Percentiles rank a stretch among this genome's conserved stretches.
These are phyloP conservation scores for Acestrorhynchus altus DNA, from an alignment of 2,797 vertebrate species.

Conservation along the genomic window DNA sequence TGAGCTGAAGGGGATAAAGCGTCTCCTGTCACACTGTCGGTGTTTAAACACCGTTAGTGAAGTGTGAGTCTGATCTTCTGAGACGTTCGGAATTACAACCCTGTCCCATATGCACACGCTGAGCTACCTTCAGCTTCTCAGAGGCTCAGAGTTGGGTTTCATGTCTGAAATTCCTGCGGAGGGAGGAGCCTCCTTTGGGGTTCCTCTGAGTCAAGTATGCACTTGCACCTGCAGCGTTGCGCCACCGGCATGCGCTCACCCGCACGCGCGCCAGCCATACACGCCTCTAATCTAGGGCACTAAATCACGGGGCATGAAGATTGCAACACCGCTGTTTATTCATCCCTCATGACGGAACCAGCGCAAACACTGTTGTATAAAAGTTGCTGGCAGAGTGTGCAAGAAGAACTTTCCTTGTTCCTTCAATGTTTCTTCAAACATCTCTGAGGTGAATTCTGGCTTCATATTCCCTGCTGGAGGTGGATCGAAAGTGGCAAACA, in stretches of 20 bases:
- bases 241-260: neutral
- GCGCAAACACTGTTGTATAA: neutral
- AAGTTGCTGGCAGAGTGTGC: neutral
- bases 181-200: constrained; percentile 46
- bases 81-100: neutral
- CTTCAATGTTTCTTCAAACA: no score
- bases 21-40: no score
- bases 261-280: constrained; percentile 1
- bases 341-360: neutral
- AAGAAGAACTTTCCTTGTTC: no score
- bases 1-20: no score
- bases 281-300: constrained; percentile 27
- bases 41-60: no score
- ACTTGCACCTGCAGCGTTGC: constrained; percentile 44
- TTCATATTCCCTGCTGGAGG: no score
- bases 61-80: neutral
- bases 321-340: constrained; percentile 30
- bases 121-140: neutral
- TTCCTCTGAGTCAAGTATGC: constrained; percentile 46
- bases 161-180: constrained; percentile 61
- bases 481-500: no score
- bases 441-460: no score
- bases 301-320: constrained; percentile 34
- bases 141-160: constrained; percentile 36
- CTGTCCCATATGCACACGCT: neutral